Base-by-base conservation (phyloP, 2,113 vertebrate species). In the Synodontis membranacea region DNA sequence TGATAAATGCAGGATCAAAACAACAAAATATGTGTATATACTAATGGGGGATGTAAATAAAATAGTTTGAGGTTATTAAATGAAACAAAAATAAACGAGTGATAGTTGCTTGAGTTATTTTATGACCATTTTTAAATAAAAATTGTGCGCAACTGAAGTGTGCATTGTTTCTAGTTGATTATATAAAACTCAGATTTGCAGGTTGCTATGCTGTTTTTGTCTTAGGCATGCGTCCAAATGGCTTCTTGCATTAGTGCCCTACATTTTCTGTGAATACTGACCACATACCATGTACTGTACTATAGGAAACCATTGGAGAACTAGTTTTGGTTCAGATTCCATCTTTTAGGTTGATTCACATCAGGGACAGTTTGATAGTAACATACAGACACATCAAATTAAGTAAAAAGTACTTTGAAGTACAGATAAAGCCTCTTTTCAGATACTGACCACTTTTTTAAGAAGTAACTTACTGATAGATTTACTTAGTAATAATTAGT, bases 1-100 rank as follows among this genome's bases (percentile, higher is more conserved):
- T 39, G 37, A 80, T 60, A 25, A 83, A 76, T 76, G 56, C 80
- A 44, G 10, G 56, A 78, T 76, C 17, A 86, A 74, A 82, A 86
- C 48, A 68, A 44, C 34, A 42, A 56, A 62, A 42, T 21, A 58
- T 44, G 34, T 86, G 37, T 86, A 81, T 17, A 86, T 72, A 86
- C 5, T 72, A 34, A 86, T 54, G n/a, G 83, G 52, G 21, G 66
- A 19, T 72, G 66, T 72, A 54, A 84, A 17, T 86, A 86, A 15
- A 42, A 58, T 50, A 58, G 46, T 85, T 54, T 79, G 39, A 75
- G 28, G 44, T 34, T 58, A 80, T 52, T 66, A 85, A 85, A 23
- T 85, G 19, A 76, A 52, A 31, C 31, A 52, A 80, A 58, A 70
- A 86, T 84, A 76, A 62, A 66, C 66, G 42, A 52, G 11, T 78